A percentile compares a stretch with the other conserved stretches of the same genome.
Evolutionary conservation across 2,888 invertebrate species (phyloP).

Genomic region (Hedya salicella): DNA sequence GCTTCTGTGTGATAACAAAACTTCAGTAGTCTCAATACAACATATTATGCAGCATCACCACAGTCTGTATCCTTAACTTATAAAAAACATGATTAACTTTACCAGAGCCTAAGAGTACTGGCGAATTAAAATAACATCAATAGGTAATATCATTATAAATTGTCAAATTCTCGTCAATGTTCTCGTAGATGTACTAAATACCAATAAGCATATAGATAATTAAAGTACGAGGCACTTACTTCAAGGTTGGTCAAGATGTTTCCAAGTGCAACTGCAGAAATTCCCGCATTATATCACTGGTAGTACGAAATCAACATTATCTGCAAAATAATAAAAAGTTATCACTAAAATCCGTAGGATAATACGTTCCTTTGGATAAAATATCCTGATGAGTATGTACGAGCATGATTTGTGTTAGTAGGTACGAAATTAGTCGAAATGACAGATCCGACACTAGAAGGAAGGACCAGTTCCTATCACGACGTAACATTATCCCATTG

Average conservation of each 20-base stretch:
- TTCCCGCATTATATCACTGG: constrained; percentile 73
- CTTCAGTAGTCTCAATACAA: neutral
- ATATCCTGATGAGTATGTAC: constrained; percentile 33
- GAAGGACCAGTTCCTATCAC: constrained; percentile 76
- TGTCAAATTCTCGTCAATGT: constrained; percentile 1
- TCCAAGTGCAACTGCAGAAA: constrained; percentile 68
- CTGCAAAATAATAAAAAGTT: constrained; percentile 60
- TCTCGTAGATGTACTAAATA: constrained; percentile 48
- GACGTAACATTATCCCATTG: constrained; percentile 57
- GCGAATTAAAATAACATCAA: neutral
- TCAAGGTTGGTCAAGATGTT: constrained; percentile 84
- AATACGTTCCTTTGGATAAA: constrained; percentile 31
- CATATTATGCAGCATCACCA: neutral
- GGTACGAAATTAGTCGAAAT: constrained; percentile 68
- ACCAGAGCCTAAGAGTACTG: neutral
- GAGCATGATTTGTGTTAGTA: constrained; percentile 55
- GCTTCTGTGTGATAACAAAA: constrained; percentile 45
- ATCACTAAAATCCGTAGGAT: constrained; percentile 18
- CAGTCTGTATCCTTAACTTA: neutral
- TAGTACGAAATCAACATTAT: constrained; percentile 51
- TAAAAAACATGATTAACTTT: constrained; percentile 5
- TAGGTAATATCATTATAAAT: neutral
- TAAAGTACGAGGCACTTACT: constrained; percentile 69
- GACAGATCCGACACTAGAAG: constrained; percentile 81
- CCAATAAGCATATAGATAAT: constrained; percentile 32